Conservation (phyloP, 2,797 vertebrate genomes). For the Lacerta agilis region DNA sequence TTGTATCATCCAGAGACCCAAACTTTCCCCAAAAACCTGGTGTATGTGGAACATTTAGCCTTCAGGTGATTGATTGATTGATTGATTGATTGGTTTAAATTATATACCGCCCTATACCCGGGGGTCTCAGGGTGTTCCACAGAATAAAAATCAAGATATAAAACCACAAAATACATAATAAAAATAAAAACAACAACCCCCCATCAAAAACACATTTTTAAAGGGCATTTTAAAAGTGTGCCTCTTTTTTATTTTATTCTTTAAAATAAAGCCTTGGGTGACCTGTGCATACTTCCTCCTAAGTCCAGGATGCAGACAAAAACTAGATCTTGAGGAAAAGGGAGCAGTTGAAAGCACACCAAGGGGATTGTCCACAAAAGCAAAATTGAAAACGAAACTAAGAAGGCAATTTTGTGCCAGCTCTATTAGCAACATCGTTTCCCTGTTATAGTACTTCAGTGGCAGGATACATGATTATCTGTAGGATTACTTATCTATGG, state of each 20-base stretch:
- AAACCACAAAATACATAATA: no score
- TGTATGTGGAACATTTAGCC: neutral
- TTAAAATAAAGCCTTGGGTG: neutral
- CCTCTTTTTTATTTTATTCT: neutral
- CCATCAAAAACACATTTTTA: no score
- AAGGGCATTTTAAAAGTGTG: no score
- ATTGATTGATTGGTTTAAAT: no score
- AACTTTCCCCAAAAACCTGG: neutral
- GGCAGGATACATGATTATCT: neutral
- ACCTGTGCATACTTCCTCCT: neutral
- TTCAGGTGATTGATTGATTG: neutral
- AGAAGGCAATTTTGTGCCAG: neutral
- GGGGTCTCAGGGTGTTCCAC: no score
- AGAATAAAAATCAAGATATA: no score
- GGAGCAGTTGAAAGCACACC: neutral
- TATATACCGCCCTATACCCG: no score
- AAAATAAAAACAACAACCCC: no score
- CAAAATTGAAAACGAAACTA: neutral
- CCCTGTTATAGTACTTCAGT: neutral
- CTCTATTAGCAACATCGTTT: neutral
- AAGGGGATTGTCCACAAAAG: neutral
- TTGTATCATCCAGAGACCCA: neutral
- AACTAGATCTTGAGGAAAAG: neutral
- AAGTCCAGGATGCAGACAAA: neutral
- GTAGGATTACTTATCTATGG: conserved; percentile 2